Percentiles rank a stretch among this genome's conserved stretches.
phyloP scores from a whole-genome alignment of 1,140 invertebrate genomes.

The Drosophila nikananu region DNA sequence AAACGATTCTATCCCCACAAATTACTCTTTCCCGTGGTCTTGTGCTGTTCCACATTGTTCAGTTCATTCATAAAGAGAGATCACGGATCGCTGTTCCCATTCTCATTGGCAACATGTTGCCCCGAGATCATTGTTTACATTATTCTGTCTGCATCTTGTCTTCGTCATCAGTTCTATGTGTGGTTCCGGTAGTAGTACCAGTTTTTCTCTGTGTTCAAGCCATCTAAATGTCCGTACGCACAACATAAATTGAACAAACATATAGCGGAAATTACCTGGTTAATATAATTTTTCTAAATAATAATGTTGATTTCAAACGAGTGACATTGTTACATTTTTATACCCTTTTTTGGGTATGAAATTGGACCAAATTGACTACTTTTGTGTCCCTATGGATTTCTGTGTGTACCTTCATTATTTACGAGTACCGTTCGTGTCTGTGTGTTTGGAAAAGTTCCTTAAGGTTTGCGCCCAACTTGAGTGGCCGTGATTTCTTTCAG shows the following conservation, averaged over 20 bases:
- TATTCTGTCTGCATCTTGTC: constrained; percentile 22
- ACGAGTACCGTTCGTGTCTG: constrained; percentile 33
- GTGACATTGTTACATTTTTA: not conserved
- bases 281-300: not conserved
- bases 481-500: constrained; percentile 35
- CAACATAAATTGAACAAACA: not conserved
- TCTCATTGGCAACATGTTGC: constrained; percentile 44
- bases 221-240: constrained; percentile 1
- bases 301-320: not conserved
- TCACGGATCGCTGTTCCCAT: constrained; percentile 2
- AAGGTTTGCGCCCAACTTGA: constrained; percentile 23
- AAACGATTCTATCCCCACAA: constrained; percentile 38
- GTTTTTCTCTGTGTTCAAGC: not conserved
- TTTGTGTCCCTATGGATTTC: not conserved
- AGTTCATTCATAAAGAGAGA: constrained; percentile 55
- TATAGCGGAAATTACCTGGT: not conserved
- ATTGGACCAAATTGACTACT: not conserved
- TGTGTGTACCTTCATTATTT: constrained; percentile 40
- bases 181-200: constrained; percentile 30
- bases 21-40: constrained; percentile 10
- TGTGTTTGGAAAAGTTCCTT: constrained; percentile 36
- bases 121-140: constrained; percentile 35
- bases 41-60: constrained; percentile 31
- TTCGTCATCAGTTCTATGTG: constrained; percentile 36
- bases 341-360: not conserved